Percentiles rank a stretch among this genome's conserved stretches.
Conservation (phyloP, 1,140 invertebrate genomes). For the Antheraea pernyi region DNA sequence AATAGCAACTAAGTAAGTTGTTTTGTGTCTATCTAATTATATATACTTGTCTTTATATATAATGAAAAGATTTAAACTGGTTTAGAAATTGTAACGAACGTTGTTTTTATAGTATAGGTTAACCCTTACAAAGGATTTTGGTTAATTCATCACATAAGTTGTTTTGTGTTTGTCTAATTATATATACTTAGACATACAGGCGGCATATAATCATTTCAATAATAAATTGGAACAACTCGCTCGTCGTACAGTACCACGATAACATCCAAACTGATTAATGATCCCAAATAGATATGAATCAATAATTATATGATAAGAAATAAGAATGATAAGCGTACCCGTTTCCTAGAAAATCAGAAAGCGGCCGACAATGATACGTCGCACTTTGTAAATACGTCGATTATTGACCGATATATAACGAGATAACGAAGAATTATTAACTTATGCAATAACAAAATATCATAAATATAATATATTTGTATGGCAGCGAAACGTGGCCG, state of each 20-base stretch:
- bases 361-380: slow-evolving; percentile 1
- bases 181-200: too few relatives aligned
- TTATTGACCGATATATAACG: slow-evolving; percentile 3
- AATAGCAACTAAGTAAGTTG: too few relatives aligned
- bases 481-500: too few relatives aligned
- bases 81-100: too few relatives aligned
- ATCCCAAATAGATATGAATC: slow-evolving; percentile 2
- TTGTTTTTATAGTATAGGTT: too few relatives aligned
- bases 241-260: background rate
- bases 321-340: background rate
- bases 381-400: background rate
- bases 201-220: background rate
- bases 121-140: too few relatives aligned
- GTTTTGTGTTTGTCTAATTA: too few relatives aligned
- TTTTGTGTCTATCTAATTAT: too few relatives aligned
- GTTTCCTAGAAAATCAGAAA: slow-evolving; percentile 9
- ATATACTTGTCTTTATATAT: too few relatives aligned
- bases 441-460: background rate
- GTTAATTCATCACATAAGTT: too few relatives aligned
- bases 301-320: background rate
- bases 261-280: slow-evolving; percentile 3
- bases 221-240: background rate
- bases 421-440: background rate
- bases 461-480: background rate
- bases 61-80: too few relatives aligned